Evolutionary conservation across 2,888 invertebrate genomes (phyloP), one percentile per base, ranked within the genome.

Genomic region (Drosophila neotestacea): DNA sequence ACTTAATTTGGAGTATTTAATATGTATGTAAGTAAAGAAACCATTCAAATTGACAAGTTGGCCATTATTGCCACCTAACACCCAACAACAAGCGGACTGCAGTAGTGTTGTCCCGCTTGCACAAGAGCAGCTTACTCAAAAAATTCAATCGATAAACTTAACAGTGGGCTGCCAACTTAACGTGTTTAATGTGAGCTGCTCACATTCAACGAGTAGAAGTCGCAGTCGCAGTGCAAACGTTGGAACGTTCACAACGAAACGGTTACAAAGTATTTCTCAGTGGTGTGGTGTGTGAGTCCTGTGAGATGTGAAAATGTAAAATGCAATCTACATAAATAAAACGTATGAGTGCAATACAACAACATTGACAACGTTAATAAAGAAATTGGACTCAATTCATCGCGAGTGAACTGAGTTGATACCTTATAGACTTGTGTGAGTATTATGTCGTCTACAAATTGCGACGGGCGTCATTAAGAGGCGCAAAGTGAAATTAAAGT

Each of bases 71-170:
- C 30, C 58, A 46, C 28, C 36, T 6, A 61, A 54, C 36, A 60
- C 38, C 32, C 41, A 59, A 60, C 56, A 50, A 42, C 7, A 58
- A 13, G n/a, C 46, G 16, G 13, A n/a, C 39, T 27, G 55, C 68
- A 13, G 28, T 68, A 54, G 41, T 30, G 69, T 41, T 30, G 6
- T 82, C 79, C 59, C 65, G 47, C 70, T 88, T 55, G 47, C 70
- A 59, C 86, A 63, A 39, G 38, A 34, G 34, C 28, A 36, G 46
- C 71, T 84, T 51, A 39, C 70, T 48, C 80, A 63, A 60, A 63
- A 58, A 62, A 62, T 65, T 70, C 51, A 88, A 84, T 84, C 83
- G 89, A 84, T 84, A 88, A 80, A 70, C 79, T 51, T 82, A 85
- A 79, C 88, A 82, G 80, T 16, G 73, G 52, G n/a, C 83, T 82